Evolutionary conservation across 92 coral and sea anemone species (phyloP).

Genomic region (Desmophyllum pertusum): DNA sequence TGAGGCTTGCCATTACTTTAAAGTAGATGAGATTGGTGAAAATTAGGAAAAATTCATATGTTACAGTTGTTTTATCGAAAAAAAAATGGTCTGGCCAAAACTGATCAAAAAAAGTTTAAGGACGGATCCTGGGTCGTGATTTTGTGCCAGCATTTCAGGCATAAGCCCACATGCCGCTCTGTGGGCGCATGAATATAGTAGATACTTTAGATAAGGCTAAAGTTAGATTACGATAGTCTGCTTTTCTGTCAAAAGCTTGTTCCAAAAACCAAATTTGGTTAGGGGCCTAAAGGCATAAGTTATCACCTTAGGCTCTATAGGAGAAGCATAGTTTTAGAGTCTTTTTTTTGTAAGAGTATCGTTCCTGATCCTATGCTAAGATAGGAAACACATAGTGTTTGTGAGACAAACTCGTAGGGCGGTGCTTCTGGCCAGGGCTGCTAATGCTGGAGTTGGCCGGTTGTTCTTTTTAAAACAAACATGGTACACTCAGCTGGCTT

Average conservation of each 20-base stretch:
- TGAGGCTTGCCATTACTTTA: too few relatives aligned
- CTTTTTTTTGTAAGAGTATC: too few relatives aligned
- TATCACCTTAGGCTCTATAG: background rate
- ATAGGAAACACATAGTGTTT: too few relatives aligned
- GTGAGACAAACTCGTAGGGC: too few relatives aligned
- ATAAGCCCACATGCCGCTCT: constrained; percentile 4
- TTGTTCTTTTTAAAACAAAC: background rate
- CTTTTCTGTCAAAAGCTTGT: too few relatives aligned
- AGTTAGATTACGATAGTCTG: background rate
- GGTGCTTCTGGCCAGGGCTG: background rate
- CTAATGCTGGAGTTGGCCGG: background rate
- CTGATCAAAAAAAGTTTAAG: too few relatives aligned
- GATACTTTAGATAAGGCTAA: background rate
- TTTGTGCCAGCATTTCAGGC: background rate
- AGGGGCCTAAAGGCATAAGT: background rate
- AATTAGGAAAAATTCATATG: too few relatives aligned
- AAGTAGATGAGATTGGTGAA: too few relatives aligned
- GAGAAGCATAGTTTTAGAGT: background rate
- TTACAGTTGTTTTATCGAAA: too few relatives aligned
- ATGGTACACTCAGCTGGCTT: background rate
- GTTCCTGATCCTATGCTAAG: too few relatives aligned
- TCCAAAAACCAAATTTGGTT: background rate
- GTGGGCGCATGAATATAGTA: background rate
- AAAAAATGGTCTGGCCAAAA: too few relatives aligned
- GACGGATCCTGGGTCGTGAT: too few relatives aligned